Percentiles rank a stretch among this genome's conserved stretches.
phyloP scores from a whole-genome alignment of 2,113 vertebrate genomes.

The Hydrochoerus hydrochaeris region DNA sequence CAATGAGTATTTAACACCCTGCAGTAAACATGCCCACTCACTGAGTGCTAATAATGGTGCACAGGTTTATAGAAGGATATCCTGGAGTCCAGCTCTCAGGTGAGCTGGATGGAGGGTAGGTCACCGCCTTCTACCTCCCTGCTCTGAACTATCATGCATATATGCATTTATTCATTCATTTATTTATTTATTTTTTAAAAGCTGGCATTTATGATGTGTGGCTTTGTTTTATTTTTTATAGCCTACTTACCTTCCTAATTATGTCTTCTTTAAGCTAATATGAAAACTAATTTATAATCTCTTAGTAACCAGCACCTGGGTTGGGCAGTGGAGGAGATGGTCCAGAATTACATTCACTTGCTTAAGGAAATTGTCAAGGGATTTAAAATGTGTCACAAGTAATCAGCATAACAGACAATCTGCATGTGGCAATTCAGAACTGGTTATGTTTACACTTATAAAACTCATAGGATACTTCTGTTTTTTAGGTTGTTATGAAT shows the following conservation, averaged over 20 bases:
- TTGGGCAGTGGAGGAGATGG: background rate
- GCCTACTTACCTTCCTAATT: constrained; percentile 64
- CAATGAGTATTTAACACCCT: background rate
- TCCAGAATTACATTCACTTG: constrained; percentile 25
- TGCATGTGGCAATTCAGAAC: background rate
- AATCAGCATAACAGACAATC: constrained; percentile 55
- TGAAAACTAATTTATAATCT: constrained; percentile 56
- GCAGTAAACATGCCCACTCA: background rate
- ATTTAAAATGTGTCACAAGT: constrained; percentile 69
- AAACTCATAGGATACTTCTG: constrained; percentile 23
- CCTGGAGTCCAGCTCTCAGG: background rate
- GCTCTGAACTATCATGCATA: background rate
- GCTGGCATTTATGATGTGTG: background rate
- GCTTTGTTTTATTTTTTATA: background rate
- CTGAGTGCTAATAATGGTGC: background rate
- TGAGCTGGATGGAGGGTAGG: background rate
- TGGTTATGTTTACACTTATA: constrained; percentile 42
- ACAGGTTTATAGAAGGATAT: background rate
- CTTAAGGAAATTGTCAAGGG: constrained; percentile 51
- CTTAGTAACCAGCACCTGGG: constrained; percentile 43
- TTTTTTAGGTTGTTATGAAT: background rate
- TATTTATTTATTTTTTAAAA: background rate
- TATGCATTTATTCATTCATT: too few relatives aligned
- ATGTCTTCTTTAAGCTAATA: constrained; percentile 58
- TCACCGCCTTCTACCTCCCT: background rate